A percentile compares a stretch with the other conserved stretches of the same genome.
These are phyloP conservation scores for Drosophila tsacasi DNA, from an alignment of 1,140 invertebrate species.

Conservation along the genomic window DNA sequence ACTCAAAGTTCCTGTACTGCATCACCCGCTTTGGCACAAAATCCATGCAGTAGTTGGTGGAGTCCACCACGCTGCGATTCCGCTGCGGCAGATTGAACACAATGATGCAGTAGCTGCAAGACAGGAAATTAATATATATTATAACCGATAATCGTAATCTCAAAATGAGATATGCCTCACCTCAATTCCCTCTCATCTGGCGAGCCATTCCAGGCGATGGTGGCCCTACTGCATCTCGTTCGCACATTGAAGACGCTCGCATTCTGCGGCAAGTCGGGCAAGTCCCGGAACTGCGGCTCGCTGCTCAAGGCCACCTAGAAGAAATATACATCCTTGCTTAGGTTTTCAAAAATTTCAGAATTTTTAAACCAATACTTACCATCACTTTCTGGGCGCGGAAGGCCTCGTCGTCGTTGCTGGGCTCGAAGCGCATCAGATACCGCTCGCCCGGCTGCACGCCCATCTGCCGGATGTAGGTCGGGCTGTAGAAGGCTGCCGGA, in stretches of 20 bases:
- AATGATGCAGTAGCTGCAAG: constrained; percentile 78
- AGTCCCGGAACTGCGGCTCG: constrained; percentile 59
- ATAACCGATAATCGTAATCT: not conserved
- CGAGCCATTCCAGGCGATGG: constrained; percentile 81
- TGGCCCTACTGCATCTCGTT: constrained; percentile 69
- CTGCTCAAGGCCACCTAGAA: constrained; percentile 72
- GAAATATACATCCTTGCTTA: not conserved
- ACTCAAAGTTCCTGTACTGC: constrained; percentile 74
- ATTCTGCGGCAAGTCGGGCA: constrained; percentile 76
- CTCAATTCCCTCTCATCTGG: constrained; percentile 76
- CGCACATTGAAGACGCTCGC: constrained; percentile 76
- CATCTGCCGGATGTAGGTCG: constrained; percentile 70
- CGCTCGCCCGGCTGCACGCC: constrained; percentile 63
- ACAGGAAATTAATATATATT: not conserved
- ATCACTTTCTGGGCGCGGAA: constrained; percentile 78
- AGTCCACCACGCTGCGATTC: constrained; percentile 74
- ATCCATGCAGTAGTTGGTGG: constrained; percentile 83
- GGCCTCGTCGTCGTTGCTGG: constrained; percentile 80
- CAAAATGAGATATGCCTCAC: constrained; percentile 13
- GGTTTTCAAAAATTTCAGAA: rapidly evolving
- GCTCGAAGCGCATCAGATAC: constrained; percentile 75
- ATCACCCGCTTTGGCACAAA: constrained; percentile 68
- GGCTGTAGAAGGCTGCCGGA: constrained; percentile 65
- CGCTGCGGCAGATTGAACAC: constrained; percentile 81
- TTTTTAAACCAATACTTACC: constrained; percentile 33